Base-by-base conservation (phyloP, 2,888 invertebrate genomes). In the Melolontha melolontha region DNA sequence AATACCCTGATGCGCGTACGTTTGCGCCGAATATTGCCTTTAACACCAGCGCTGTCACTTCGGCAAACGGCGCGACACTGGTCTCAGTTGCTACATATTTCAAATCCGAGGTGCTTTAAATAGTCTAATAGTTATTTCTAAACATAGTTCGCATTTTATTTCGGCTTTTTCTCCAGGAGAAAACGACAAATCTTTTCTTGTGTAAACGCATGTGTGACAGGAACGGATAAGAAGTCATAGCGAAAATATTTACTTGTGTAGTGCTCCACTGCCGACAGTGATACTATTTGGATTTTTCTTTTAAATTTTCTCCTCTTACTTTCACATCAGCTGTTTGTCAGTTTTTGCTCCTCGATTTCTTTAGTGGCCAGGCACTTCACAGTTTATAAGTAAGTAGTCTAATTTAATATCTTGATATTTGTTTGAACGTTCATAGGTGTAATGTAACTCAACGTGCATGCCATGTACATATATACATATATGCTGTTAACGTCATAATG, bases 21-120 rank as follows among this genome's bases (percentile, higher is more conserved):
- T 62, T 62, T 62, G 59, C 59, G 59, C 59, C 59, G 59, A 62
- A 62, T 62, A 62, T 62, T 62, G 59, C 59, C 47, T 62, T 49
- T 62, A 62, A 62, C 59, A 62, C 59, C 59, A 62, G 44, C 47
- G 59, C 59, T 62, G 59, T 62, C 59, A 62, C 47, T 62, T 47
- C 44, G 47, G 59, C 47, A 47, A 62, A 62, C 29, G 47, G 47
- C 49, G 49, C 59, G 59, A 62, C 59, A 62, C 59, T 47, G 47
- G 47, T 62, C 59, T 62, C 59, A 62, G 59, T 47, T 62, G 34
- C 59, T 62, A 39, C 44, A 44, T 12, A 47, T 62, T 47, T 62
- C 59, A 62, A 62, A 62, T 62, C 59, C 39, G 44, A 62, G 59
- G 59, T 62, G 59, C 59, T 62, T 62, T 62, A 62, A 62, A 62